Percentiles rank a stretch among this genome's conserved stretches.
These are phyloP conservation scores for Antrozous pallidus DNA, from an alignment of 2,797 vertebrate genomes.

Conservation along the genomic window DNA sequence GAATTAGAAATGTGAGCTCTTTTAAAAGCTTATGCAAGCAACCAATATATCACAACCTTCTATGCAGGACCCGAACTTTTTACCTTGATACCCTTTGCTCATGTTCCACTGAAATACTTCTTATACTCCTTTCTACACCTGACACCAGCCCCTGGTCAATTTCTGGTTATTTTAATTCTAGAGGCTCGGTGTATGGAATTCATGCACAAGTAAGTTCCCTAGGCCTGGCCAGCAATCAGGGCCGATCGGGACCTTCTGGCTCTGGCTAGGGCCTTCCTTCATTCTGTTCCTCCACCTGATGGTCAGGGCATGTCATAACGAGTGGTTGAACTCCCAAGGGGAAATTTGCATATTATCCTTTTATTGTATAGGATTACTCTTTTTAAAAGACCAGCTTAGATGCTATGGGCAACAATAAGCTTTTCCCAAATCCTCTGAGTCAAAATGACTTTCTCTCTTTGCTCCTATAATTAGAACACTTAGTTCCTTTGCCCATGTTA, in stretches of 20 bases:
- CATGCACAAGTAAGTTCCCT: no score
- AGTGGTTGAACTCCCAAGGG: no score
- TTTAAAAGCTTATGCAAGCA: not conserved
- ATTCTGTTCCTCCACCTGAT: no score
- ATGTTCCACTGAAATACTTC: not conserved
- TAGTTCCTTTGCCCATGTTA: not conserved
- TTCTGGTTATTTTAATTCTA: not conserved
- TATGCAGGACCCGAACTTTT: not conserved
- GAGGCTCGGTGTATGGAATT: no score
- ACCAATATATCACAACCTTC: not conserved
- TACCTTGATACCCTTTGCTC: not conserved
- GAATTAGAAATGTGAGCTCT: slow-evolving; percentile 35
- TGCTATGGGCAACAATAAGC: not conserved
- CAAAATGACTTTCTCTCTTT: not conserved
- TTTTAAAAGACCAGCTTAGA: slow-evolving; percentile 2
- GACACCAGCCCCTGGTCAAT: not conserved
- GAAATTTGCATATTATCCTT: no score
- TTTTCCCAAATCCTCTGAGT: not conserved
- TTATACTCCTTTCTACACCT: not conserved
- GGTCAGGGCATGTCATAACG: no score
- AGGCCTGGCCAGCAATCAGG: no score
- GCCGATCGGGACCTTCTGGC: no score
- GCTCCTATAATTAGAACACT: not conserved
- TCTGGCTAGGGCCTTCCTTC: no score
- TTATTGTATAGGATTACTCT: not conserved